Evolutionary conservation across 2,888 invertebrate genomes (phyloP), one percentile per base, ranked within the genome.

Genomic region (Choristoneura rosaceana): DNA sequence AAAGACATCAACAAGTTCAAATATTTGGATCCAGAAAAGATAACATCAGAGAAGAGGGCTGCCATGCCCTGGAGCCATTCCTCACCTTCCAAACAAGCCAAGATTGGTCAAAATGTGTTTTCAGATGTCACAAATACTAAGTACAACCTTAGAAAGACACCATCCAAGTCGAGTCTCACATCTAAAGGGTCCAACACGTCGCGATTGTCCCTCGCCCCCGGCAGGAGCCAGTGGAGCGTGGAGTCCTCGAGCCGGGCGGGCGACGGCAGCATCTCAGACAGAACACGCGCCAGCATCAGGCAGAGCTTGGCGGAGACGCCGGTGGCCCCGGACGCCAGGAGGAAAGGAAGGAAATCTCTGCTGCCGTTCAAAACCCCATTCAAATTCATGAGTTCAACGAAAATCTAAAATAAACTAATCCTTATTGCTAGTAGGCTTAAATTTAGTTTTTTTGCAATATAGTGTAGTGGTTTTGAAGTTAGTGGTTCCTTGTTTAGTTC

Each of bases 321-420:
- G 2, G 81, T 83, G 0, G 85, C 84, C 1, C 84, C 85, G 14
- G 90, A 90, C 17, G 77, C 86, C 12, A 93, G 91, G 76, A 94
- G 93, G 77, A 93, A 91, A 75, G 85, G 76, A 47, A 79, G 89
- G 58, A 93, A 88, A 76, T 94, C 94, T 34, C 79, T 94, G 74
- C 78, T 94, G 45, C 89, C 89, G 60, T 94, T 94, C 74, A 94
- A 94, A 83, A 94, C 94, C 17, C 94, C 94, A 15, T 94, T 94
- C 73, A 94, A 93, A 76, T 94, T 94, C 69, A 91, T 88, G 82
- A 85, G 88, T 73, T 87, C 91, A 50, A 84, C 87, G 58, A 92
- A 89, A 83, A 87, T 90, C 63, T 91, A 85, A 81, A 45, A 67
- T 73, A 85, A 81, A 47, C 68, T 73, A 25, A 60, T 47, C 17